A percentile compares a stretch with the other conserved stretches of the same genome.
Conservation (phyloP, 2,113 vertebrate genomes). For the Ptilonorhynchus violaceus region DNA sequence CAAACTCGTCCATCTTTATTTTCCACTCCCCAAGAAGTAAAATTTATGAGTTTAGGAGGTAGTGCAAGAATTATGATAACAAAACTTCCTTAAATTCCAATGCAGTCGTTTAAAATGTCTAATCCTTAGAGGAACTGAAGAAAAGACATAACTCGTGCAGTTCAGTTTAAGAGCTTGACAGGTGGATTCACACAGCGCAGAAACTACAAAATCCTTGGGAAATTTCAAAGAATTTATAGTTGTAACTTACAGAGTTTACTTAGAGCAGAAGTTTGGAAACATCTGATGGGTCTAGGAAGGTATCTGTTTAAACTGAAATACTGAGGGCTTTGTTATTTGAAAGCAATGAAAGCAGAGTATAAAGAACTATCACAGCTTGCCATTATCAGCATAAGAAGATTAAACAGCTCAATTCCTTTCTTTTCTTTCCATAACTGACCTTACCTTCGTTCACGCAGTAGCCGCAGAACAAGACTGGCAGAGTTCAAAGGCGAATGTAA, state of each 20-base stretch:
- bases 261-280: background rate
- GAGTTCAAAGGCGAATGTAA: slow-evolving; percentile 32
- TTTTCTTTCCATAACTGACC: slow-evolving; percentile 16
- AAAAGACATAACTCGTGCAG: background rate
- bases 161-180: background rate
- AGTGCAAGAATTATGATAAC: background rate
- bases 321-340: background rate
- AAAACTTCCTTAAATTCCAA: background rate
- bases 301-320: background rate
- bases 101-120: background rate
- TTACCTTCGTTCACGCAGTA: slow-evolving; percentile 31
- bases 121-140: background rate
- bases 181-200: background rate
- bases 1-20: background rate
- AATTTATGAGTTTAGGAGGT: background rate
- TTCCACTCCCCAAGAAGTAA: background rate
- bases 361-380: slow-evolving; percentile 21
- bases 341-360: background rate
- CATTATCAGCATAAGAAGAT: slow-evolving; percentile 62
- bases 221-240: background rate
- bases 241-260: background rate
- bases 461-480: background rate
- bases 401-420: slow-evolving; percentile 39
- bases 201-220: background rate
- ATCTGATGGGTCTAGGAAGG: background rate